Evolutionary conservation across 2,797 vertebrate genomes (phyloP), one percentile per base, ranked within the genome.

Genomic region (Spondyliosoma cantharus): DNA sequence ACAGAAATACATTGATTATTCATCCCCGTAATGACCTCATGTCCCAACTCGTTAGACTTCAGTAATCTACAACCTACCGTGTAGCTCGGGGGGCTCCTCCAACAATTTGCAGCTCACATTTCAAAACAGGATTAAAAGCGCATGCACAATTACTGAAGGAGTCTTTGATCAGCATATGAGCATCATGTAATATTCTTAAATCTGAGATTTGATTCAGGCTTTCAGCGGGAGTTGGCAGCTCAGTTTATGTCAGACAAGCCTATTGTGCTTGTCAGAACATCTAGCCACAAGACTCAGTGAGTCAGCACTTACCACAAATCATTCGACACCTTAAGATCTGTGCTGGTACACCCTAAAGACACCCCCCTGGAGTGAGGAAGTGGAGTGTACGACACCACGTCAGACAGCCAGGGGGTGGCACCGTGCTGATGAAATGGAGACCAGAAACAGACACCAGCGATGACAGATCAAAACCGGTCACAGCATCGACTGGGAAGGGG

Each of bases 1-100:
- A 74, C 85, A 71, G 80, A 87, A 79, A 89, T 71, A 42, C 71
- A 92, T 92, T 85, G 92, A 91, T 92, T 91, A 92, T 93, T 91
- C 88, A 91, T 86, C 79, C 80, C 69, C 60, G 82, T 90, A 93
- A 92, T 81, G 80, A 87, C 88, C 87, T 82, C 62, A 19, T 76
- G 90, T 91, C 90, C 71, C 9, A 78, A 88, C 86, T 80, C 67
- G 67, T 92, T 92, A 90, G 71, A 83, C 81, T 69, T 78, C 37
- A 72, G 66, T 42, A 22, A 80, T 84, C 62, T 65, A 57, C 78
- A 78, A 58, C 65, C 56, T 52, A 59, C 63, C 43, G 20, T 19
- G 48, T n/a, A 74, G 68, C 83, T 78, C 53, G 46, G 82, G 46
- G 76, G 75, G 64, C 71, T 80, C 45, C 56, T 61, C 29, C 5